Evolutionary conservation across 2,888 invertebrate species (phyloP).

Genomic region (Chromoteleia sp.): DNA sequence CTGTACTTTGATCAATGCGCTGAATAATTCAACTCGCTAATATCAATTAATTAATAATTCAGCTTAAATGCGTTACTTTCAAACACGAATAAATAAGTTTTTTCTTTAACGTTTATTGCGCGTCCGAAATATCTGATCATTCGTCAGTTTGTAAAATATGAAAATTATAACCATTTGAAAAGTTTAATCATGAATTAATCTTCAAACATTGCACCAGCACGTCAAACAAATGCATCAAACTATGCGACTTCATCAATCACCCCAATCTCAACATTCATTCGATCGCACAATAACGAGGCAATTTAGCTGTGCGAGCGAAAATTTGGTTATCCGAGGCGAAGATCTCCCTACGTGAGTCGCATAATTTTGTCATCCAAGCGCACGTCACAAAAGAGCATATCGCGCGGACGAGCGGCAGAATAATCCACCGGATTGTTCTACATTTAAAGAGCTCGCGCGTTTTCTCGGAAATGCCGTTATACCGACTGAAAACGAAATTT

Average conservation of each 20-base stretch:
- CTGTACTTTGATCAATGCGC: no score
- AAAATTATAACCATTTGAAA: no score
- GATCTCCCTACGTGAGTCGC: constrained; percentile 43
- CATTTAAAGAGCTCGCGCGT: constrained; percentile 47
- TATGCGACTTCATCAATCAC: constrained; percentile 30
- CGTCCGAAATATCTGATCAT: no score
- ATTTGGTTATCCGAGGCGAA: constrained; percentile 40
- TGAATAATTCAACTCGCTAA: no score
- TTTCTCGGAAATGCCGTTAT: constrained; percentile 56
- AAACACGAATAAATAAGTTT: no score
- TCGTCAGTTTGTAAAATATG: no score
- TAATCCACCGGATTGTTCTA: constrained; percentile 27
- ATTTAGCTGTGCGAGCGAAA: constrained; percentile 52
- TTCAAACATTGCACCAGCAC: neutral
- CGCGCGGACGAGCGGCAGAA: constrained; percentile 6
- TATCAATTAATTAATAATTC: no score
- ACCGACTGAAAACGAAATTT: constrained; percentile 42
- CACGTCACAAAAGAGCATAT: constrained; percentile 4
- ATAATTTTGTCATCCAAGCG: constrained; percentile 29
- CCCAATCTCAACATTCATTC: constrained; percentile 37
- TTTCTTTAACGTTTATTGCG: no score
- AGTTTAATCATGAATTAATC: no score
- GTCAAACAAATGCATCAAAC: constrained; percentile 2
- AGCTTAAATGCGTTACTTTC: no score
- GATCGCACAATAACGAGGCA: constrained; percentile 54